Evolutionary conservation across 1,140 invertebrate species (phyloP).

Genomic region (Micrasema minimum): DNA sequence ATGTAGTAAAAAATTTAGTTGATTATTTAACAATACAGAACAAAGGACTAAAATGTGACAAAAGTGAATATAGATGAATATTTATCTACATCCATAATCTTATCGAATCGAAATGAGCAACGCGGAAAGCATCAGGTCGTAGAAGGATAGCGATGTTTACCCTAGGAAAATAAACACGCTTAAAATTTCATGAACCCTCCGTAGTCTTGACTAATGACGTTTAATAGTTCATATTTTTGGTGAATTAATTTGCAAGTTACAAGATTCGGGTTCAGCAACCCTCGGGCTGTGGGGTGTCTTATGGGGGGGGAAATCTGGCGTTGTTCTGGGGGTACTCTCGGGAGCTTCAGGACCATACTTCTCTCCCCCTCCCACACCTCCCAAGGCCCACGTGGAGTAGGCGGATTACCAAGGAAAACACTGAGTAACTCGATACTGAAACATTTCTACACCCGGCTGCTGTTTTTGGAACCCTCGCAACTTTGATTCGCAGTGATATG

Average conservation of each 20-base stretch:
- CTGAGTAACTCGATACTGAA: slow-evolving; percentile 51
- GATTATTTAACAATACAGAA: too few species aligned
- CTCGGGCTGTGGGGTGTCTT: slow-evolving; percentile 35
- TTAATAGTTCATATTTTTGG: slow-evolving; percentile 55
- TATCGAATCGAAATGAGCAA: slow-evolving; percentile 6
- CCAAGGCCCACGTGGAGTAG: slow-evolving; percentile 1
- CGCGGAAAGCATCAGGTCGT: slow-evolving; percentile 35
- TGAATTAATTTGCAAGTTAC: slow-evolving; percentile 54
- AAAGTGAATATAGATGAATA: too few species aligned
- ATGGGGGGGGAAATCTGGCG: slow-evolving; percentile 25
- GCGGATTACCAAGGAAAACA: slow-evolving; percentile 52
- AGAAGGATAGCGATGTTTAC: slow-evolving; percentile 41
- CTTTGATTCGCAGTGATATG: slow-evolving; percentile 49
- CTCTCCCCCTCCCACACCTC: slow-evolving; percentile 17
- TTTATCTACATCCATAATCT: too few species aligned
- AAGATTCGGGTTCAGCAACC: slow-evolving; percentile 49
- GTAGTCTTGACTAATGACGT: slow-evolving; percentile 53
- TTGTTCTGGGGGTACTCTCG: slow-evolving; percentile 10
- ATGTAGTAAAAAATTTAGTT: too few species aligned
- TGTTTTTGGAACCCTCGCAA: slow-evolving; percentile 44
- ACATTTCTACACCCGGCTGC: slow-evolving; percentile 52
- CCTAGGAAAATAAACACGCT: slow-evolving; percentile 49
- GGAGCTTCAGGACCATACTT: neutral
- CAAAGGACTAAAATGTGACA: too few species aligned
- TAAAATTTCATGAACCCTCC: slow-evolving; percentile 49